These are phyloP conservation scores for Chrysodeixis includens DNA, from an alignment of 2,888 invertebrate genomes.

Conservation along the genomic window DNA sequence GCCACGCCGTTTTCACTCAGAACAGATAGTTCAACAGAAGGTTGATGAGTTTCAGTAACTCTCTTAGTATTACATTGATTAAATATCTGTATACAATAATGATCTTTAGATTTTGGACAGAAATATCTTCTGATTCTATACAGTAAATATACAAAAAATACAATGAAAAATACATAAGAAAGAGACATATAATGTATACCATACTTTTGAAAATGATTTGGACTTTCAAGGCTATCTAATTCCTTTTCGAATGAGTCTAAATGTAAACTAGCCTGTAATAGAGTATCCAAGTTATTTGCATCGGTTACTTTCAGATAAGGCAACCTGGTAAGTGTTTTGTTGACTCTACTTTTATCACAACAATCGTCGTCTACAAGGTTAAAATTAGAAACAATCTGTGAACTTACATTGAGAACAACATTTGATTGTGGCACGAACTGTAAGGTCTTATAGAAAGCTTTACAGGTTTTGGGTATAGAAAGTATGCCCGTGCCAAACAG, in stretches of 20 bases:
- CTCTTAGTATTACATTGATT: slow-evolving; percentile 5
- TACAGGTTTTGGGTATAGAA: neutral
- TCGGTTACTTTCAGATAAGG: too few relatives aligned
- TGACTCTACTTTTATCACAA: slow-evolving; percentile 9
- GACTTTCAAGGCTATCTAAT: too few relatives aligned
- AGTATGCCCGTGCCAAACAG: slow-evolving; percentile 8
- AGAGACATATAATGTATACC: too few relatives aligned
- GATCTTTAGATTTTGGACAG: too few relatives aligned
- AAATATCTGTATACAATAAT: too few relatives aligned
- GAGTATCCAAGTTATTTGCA: too few relatives aligned
- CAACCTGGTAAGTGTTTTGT: slow-evolving; percentile 5
- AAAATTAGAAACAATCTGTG: slow-evolving; percentile 4
- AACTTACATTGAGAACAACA: neutral
- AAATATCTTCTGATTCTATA: too few relatives aligned
- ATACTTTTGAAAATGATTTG: too few relatives aligned
- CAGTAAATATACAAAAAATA: too few relatives aligned
- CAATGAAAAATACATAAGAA: too few relatives aligned
- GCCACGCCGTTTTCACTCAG: slow-evolving; percentile 1
- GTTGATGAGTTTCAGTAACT: slow-evolving; percentile 6
- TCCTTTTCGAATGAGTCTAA: too few relatives aligned
- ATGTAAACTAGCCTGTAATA: too few relatives aligned
- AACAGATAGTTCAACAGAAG: slow-evolving; percentile 9
- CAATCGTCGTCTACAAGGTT: slow-evolving; percentile 11
- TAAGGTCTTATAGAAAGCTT: slow-evolving; percentile 14
- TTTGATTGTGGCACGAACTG: slow-evolving; percentile 3